These are phyloP conservation scores for Melanotaenia boesemani DNA, from an alignment of 2,797 vertebrate genomes.

Conservation along the genomic window DNA sequence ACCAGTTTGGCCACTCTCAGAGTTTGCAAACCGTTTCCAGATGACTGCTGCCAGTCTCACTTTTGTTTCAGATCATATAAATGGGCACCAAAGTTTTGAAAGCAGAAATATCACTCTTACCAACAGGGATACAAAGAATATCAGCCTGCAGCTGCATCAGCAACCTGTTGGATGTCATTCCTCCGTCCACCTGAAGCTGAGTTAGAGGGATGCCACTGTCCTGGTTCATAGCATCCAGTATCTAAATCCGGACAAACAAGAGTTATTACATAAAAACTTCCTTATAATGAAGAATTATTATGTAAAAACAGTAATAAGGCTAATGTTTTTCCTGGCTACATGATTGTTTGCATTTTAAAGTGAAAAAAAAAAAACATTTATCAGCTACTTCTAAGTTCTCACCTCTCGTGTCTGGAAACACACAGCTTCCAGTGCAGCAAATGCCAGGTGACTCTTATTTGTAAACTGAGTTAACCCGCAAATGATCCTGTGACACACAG, in stretches of 20 bases:
- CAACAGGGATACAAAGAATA: conserved; percentile 96
- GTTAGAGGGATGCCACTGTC: conserved; percentile 94
- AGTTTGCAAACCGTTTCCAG: background rate
- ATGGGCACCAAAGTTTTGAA: background rate
- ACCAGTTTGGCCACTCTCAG: background rate
- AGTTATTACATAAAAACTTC: background rate
- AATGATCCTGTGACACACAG: conserved; percentile 88
- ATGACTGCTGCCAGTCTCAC: background rate
- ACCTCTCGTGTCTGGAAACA: conserved; percentile 99
- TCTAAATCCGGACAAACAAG: conserved; percentile 74
- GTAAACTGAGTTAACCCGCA: conserved; percentile 98
- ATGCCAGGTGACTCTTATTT: conserved; percentile 95
- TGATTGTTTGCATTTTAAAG: background rate
- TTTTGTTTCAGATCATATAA: too few relatives aligned
- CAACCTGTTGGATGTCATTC: conserved; percentile 95
- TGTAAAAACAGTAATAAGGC: background rate
- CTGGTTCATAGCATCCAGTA: conserved; percentile 96
- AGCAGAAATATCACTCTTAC: conserved; percentile 76
- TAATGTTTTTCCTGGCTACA: background rate
- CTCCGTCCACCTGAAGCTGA: conserved; percentile 96
- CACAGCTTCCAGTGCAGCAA: conserved; percentile 95
- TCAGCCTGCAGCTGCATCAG: conserved; percentile 98
- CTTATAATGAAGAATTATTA: too few relatives aligned
- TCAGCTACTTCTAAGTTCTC: conserved; percentile 1
- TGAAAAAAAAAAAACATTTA: background rate